phyloP scores from a whole-genome alignment of 2,888 invertebrate species.

The Acleris cristana region DNA sequence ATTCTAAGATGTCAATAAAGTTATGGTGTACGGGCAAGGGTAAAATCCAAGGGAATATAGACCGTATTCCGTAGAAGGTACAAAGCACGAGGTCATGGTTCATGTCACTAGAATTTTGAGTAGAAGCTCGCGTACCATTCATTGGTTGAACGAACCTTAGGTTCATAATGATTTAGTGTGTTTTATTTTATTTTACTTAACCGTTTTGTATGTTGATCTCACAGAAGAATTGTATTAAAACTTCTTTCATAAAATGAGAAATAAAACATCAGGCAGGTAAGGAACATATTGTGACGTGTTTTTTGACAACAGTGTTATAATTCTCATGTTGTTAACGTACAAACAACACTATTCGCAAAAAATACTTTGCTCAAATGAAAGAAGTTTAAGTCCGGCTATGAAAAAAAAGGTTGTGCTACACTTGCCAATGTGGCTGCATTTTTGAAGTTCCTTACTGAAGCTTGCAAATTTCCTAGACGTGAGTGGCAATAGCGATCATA shows the following conservation, averaged over 20 bases:
- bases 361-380: no score
- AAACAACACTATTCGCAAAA: no score
- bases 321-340: neutral
- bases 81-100: conserved; percentile 20
- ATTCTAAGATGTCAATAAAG: neutral
- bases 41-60: neutral
- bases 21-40: neutral
- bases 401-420: no score
- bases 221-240: conserved; percentile 21
- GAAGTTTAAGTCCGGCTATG: no score
- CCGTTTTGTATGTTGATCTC: conserved; percentile 18
- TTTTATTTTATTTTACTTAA: conserved; percentile 9
- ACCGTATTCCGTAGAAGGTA: neutral
- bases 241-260: conserved; percentile 1
- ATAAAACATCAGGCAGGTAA: neutral
- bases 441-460: no score
- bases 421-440: no score
- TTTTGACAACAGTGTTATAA: neutral
- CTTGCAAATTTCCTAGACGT: no score
- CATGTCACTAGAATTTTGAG: conserved; percentile 15
- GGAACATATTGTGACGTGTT: neutral
- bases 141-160: conserved; percentile 1
- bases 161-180: conserved; percentile 15
- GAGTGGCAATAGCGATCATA: no score
- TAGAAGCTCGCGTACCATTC: neutral